Percentiles rank a stretch among this genome's conserved stretches.
Conservation (phyloP, 2,113 vertebrate genomes). For the Cololabis saira region DNA sequence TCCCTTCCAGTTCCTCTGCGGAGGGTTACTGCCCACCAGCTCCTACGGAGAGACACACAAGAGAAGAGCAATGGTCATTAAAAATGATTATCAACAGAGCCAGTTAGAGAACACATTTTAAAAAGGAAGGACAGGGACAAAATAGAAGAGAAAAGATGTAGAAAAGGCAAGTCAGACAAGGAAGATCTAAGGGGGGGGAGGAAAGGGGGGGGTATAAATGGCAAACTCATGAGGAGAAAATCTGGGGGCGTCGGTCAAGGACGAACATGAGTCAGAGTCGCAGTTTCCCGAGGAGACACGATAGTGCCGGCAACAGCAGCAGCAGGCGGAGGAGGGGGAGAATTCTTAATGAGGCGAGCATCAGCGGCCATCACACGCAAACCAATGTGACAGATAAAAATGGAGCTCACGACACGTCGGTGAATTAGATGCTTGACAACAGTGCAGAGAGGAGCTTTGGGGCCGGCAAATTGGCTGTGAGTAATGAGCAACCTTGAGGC, state of each 20-base stretch:
- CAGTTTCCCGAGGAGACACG: constrained; percentile 54
- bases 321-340: constrained; percentile 11
- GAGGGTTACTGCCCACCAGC: constrained; percentile 97
- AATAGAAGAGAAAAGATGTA: constrained; percentile 1
- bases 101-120: constrained; percentile 8
- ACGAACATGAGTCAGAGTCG: constrained; percentile 58
- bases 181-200: background rate
- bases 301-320: constrained; percentile 6
- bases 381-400: constrained; percentile 73
- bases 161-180: background rate
- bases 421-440: constrained; percentile 41
- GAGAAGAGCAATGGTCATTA: constrained; percentile 44
- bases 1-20: constrained; percentile 99
- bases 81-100: background rate
- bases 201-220: background rate
- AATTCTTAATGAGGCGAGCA: constrained; percentile 66
- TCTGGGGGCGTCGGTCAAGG: constrained; percentile 60
- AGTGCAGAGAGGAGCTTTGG: constrained; percentile 20
- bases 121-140: background rate
- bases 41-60: constrained; percentile 82
- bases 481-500: constrained; percentile 60
- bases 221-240: constrained; percentile 16
- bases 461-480: constrained; percentile 15
- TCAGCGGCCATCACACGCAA: constrained; percentile 58
- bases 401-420: constrained; percentile 48